phyloP scores from a whole-genome alignment of 2,888 invertebrate genomes.

The Ochropleura plecta region DNA sequence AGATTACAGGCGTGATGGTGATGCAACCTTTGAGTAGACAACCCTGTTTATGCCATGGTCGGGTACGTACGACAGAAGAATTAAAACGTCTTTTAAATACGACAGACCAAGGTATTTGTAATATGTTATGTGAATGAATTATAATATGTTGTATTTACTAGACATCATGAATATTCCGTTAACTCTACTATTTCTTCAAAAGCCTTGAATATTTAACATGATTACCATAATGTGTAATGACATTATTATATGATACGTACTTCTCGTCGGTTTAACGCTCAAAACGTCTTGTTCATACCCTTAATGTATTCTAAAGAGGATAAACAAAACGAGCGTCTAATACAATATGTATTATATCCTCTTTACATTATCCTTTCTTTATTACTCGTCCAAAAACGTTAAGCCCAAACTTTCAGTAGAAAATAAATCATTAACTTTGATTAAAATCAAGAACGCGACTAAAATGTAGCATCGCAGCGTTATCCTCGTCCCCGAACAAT shows the following conservation, averaged over 20 bases:
- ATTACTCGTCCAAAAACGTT: slow-evolving; percentile 34
- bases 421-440: slow-evolving; percentile 58
- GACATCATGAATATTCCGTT: slow-evolving; percentile 47
- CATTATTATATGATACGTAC: slow-evolving; percentile 40
- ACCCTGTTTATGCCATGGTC: slow-evolving; percentile 20
- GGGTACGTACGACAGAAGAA: slow-evolving; percentile 16
- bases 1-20: background rate
- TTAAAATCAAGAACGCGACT: slow-evolving; percentile 58
- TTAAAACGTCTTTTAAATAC: slow-evolving; percentile 40
- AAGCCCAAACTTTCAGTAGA: slow-evolving; percentile 35
- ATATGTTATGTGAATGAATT: slow-evolving; percentile 44
- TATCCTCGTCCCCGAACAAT: slow-evolving; percentile 37
- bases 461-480: slow-evolving; percentile 56
- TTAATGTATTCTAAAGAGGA: slow-evolving; percentile 33
- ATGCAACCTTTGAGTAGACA: slow-evolving; percentile 18
- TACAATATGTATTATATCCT: slow-evolving; percentile 33
- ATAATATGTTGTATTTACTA: slow-evolving; percentile 30
- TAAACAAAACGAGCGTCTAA: slow-evolving; percentile 8
- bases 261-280: slow-evolving; percentile 5
- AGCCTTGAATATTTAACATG: slow-evolving; percentile 54
- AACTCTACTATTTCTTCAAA: slow-evolving; percentile 40
- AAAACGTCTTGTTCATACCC: slow-evolving; percentile 11
- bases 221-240: slow-evolving; percentile 53
- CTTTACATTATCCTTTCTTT: slow-evolving; percentile 38
- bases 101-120: slow-evolving; percentile 55